phyloP scores from a whole-genome alignment of 2,797 vertebrate genomes.

The Gouania willdenowi region DNA sequence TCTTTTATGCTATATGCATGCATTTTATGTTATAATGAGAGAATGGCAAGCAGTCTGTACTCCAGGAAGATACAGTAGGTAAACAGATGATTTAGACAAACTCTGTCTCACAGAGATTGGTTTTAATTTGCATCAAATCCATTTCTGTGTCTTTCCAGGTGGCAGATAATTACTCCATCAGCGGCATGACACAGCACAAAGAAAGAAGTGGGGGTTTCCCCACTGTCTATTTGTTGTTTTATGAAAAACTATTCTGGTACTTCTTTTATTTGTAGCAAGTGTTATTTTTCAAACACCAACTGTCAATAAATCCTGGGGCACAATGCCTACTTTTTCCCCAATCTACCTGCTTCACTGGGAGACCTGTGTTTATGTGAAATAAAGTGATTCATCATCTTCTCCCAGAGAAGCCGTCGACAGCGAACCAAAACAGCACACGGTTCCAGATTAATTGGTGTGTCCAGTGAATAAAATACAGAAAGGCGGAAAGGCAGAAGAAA shows the following conservation, averaged over 20 bases:
- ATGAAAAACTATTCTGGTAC: constrained; percentile 31
- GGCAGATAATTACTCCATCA: constrained; percentile 43
- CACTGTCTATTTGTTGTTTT: not conserved
- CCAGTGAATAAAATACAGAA: constrained; percentile 44
- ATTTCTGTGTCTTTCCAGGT: constrained; percentile 29
- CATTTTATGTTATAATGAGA: too few species aligned
- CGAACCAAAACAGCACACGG: constrained; percentile 42
- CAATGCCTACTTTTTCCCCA: constrained; percentile 21
- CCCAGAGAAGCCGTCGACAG: constrained; percentile 49
- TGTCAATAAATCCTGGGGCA: constrained; percentile 44
- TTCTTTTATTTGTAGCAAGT: constrained; percentile 30
- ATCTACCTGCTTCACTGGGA: constrained; percentile 41
- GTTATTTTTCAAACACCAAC: constrained; percentile 29
- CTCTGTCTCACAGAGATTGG: constrained; percentile 3
- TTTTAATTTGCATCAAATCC: constrained; percentile 41
- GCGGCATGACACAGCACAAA: constrained; percentile 34
- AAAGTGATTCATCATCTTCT: constrained; percentile 63
- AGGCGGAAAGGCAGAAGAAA: constrained; percentile 17
- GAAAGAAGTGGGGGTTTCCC: constrained; percentile 11
- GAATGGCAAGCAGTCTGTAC: too few species aligned
- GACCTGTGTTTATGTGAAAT: constrained; percentile 65
- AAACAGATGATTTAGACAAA: too few species aligned
- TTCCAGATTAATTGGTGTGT: constrained; percentile 61
- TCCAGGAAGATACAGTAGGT: too few species aligned
- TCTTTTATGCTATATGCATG: too few species aligned